phyloP scores from a whole-genome alignment of 2,888 invertebrate genomes.

The Brachycybe producta region DNA sequence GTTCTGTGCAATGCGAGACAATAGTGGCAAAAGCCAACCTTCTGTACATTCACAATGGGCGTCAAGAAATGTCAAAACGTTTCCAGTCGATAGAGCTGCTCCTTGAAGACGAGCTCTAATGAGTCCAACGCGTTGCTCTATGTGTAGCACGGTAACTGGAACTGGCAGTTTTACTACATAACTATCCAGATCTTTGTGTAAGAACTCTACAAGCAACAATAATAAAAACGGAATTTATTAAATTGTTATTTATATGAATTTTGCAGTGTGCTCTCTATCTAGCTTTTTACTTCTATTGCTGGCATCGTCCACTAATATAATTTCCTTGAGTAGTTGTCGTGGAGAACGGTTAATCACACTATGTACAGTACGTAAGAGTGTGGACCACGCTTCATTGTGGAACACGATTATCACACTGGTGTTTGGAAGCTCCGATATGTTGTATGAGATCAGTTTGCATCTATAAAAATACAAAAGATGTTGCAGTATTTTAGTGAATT shows the following conservation, averaged over 20 bases:
- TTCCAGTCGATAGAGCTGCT: constrained; percentile 52
- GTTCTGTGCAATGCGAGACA: constrained; percentile 50
- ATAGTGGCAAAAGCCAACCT: constrained; percentile 65
- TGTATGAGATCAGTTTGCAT: constrained; percentile 46
- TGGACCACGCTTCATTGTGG: constrained; percentile 99
- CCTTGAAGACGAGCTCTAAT: constrained; percentile 71
- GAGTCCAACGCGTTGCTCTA: constrained; percentile 55
- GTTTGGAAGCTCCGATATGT: constrained; percentile 56
- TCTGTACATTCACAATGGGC: constrained; percentile 83
- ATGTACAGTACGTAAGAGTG: constrained; percentile 82
- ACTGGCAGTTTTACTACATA: constrained; percentile 50
- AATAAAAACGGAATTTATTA: background rate
- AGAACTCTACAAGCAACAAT: too few species aligned
- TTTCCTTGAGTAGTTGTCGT: constrained; percentile 56
- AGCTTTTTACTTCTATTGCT: constrained; percentile 57
- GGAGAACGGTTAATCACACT: constrained; percentile 87
- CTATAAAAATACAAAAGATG: constrained; percentile 35
- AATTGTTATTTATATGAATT: background rate
- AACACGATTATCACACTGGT: constrained; percentile 92
- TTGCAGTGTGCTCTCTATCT: background rate
- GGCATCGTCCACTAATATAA: constrained; percentile 78
- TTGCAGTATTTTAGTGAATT: too few species aligned
- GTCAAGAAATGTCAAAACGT: constrained; percentile 76
- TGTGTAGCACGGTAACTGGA: constrained; percentile 50
- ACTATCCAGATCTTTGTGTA: constrained; percentile 44